Evolutionary conservation across 92 coral and sea anemone genomes (phyloP).

Genomic region (Muricea muricata): DNA sequence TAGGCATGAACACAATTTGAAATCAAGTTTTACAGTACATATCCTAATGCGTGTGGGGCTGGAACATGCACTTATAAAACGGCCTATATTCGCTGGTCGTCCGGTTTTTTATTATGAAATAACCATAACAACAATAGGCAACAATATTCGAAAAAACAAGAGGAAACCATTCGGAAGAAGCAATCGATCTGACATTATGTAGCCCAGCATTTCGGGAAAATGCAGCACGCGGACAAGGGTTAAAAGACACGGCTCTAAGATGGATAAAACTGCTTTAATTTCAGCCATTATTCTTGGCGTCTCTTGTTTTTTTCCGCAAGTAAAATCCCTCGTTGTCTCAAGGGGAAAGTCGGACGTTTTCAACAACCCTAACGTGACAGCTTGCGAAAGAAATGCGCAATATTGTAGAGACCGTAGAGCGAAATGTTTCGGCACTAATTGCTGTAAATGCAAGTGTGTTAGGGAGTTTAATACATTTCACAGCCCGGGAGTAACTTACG

Average conservation of each 20-base stretch:
- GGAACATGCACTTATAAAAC: background rate
- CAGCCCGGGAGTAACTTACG: slow-evolving; percentile 25
- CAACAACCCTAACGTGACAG: background rate
- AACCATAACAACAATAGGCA: background rate
- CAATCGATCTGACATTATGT: background rate
- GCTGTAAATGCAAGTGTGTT: slow-evolving; percentile 45
- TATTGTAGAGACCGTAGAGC: slow-evolving; percentile 21
- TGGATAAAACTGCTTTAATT: background rate
- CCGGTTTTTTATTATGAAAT: background rate
- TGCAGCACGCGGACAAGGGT: too few relatives aligned
- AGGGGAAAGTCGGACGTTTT: slow-evolving; percentile 8
- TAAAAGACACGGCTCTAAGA: background rate
- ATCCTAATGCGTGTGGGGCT: background rate
- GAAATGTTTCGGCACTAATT: slow-evolving; percentile 13
- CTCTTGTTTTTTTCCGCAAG: background rate
- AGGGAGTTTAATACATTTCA: slow-evolving; percentile 32
- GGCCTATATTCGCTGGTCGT: background rate
- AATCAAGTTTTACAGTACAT: background rate
- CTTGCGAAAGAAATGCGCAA: background rate
- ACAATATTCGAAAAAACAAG: background rate
- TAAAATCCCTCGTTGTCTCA: background rate
- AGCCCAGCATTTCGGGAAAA: background rate
- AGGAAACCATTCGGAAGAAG: background rate
- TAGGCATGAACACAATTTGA: background rate
- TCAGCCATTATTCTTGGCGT: background rate